These are phyloP conservation scores for Calyptomena viridis DNA, from an alignment of 2,113 vertebrate species.

Conservation along the genomic window DNA sequence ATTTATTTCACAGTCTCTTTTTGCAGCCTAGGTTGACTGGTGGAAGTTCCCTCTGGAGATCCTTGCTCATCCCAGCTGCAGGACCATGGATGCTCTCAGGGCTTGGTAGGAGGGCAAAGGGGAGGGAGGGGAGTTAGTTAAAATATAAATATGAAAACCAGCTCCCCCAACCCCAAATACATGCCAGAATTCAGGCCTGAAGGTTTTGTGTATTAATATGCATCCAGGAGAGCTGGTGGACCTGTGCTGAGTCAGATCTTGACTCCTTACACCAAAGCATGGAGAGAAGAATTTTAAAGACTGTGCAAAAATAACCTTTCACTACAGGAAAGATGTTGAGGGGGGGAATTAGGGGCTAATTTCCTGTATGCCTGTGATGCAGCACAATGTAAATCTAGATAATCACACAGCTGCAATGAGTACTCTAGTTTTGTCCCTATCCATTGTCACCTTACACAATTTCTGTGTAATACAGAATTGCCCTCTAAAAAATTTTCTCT, in stretches of 20 bases:
- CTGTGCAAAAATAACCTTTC: neutral
- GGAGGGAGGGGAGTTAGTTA: neutral
- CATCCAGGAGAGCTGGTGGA: neutral
- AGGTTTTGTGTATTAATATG: neutral
- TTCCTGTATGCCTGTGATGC: neutral
- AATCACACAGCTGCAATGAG: neutral
- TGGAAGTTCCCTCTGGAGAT: neutral
- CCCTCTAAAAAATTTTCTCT: neutral
- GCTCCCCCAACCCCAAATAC: neutral
- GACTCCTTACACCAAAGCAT: neutral
- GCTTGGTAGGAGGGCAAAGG: neutral
- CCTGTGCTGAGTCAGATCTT: neutral
- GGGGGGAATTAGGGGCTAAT: neutral
- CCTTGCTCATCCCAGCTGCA: fast-evolving
- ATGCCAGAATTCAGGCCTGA: neutral
- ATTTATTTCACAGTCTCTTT: neutral
- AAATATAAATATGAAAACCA: neutral
- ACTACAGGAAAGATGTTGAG: neutral
- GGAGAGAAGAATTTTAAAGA: neutral
- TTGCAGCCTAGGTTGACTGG: neutral
- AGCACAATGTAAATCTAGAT: neutral
- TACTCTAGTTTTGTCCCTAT: neutral
- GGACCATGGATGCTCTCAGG: neutral
- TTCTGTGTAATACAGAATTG: neutral
- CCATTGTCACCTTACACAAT: neutral